These are phyloP conservation scores for Endomychus coccineus DNA, from an alignment of 2,888 invertebrate species.

Conservation along the genomic window DNA sequence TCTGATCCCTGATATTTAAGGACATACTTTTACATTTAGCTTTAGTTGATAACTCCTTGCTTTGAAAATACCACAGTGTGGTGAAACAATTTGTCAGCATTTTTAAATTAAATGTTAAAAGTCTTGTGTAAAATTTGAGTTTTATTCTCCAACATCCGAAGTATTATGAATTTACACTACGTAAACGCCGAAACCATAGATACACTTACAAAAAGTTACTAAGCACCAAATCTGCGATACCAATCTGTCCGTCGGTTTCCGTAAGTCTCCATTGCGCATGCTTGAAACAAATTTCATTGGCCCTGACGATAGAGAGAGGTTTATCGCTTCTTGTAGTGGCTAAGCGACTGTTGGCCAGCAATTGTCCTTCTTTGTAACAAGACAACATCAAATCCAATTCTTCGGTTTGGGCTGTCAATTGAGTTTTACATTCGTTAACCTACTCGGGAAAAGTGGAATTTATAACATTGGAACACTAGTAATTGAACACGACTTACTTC, in stretches of 20 bases:
- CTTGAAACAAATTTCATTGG: slow-evolving; percentile 95
- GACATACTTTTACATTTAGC: too few species aligned
- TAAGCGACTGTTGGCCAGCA: slow-evolving; percentile 52
- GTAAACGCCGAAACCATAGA: too few species aligned
- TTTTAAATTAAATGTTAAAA: too few species aligned
- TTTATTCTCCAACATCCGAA: too few species aligned
- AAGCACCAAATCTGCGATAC: slow-evolving; percentile 91
- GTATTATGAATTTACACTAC: too few species aligned
- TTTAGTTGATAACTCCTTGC: too few species aligned
- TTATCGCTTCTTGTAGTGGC: slow-evolving; percentile 62
- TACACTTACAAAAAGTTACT: slow-evolving; percentile 80
- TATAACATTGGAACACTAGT: background rate
- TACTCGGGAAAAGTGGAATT: slow-evolving; percentile 32
- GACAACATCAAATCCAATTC: slow-evolving; percentile 93
- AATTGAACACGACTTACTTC: slow-evolving; percentile 43
- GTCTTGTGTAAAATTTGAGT: too few species aligned
- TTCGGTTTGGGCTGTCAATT: slow-evolving; percentile 79
- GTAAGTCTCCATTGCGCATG: slow-evolving; percentile 97
- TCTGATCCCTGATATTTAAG: too few species aligned
- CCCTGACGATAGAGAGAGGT: slow-evolving; percentile 69
- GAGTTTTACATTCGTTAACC: slow-evolving; percentile 85
- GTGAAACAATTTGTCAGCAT: too few species aligned
- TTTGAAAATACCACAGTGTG: too few species aligned
- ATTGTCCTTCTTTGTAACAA: slow-evolving; percentile 77
- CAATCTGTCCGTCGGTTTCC: slow-evolving; percentile 95